Evolutionary conservation across 2,888 invertebrate genomes (phyloP), one percentile per base, ranked within the genome.

Genomic region (Camponotus fellah): DNA sequence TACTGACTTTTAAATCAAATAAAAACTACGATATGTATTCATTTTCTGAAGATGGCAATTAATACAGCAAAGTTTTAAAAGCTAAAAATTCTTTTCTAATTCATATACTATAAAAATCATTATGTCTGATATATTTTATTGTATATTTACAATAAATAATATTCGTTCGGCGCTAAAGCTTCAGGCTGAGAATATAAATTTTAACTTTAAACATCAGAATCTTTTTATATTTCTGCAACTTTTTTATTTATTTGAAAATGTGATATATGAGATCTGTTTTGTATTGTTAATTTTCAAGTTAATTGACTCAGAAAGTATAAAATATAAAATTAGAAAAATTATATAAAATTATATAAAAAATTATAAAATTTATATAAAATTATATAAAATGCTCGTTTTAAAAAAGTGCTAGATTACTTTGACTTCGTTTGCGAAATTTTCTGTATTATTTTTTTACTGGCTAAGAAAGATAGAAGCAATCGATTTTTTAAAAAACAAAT

Each of bases 1-100:
- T 62, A 80, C 60, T 80, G n/a, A 46, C 17, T 60, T 71, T 10
- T 8, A 17, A 5, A 34, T 43, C 17, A 26, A 71, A n/a, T 72
- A 6, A 8, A 21, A 80, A n/a, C 1, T 68, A n/a, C 12, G 14
- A 32, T n/a, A 17, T 12, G 14, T 12, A 43, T 32, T 1, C 34
- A 21, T 71, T 71, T 60, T 46, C 17, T 37, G 9, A 46, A 34
- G 14, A 32, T 12, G 9, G 3, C 10, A 65, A 34, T 79, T 34
- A 69, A 37, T 46, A 56, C 10, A 37, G 53, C 53, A 53, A 69
- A 34, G 10, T 53, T 34, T 53, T 37, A 14, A 71, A 56, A 21
- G 4, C 14, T 26, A 26, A 26, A 26, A 14, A 21, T 71, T 60
- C 2, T 71, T 34, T 69, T 43, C 17, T 43, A 0, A n/a, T 32